Evolutionary conservation across 2,888 invertebrate genomes (phyloP).

Genomic region (Callinectes sapidus): DNA sequence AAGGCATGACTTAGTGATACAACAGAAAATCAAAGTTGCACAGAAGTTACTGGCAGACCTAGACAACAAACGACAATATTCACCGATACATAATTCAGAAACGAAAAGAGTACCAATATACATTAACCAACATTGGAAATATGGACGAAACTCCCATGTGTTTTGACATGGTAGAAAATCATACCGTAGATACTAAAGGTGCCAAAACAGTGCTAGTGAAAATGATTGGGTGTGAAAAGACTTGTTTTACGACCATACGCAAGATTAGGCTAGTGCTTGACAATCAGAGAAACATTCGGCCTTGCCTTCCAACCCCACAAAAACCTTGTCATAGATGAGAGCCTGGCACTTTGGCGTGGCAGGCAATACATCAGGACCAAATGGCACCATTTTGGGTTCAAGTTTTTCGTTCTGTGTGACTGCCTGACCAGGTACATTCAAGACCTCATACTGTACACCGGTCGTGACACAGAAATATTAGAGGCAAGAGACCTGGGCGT

Average conservation of each 20-base stretch:
- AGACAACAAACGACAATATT: neutral
- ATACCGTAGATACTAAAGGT: neutral
- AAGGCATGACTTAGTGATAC: neutral
- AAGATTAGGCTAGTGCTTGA: too few relatives aligned
- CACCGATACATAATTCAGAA: neutral
- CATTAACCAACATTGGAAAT: conserved; percentile 5
- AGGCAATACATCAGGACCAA: too few relatives aligned
- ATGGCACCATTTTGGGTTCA: too few relatives aligned
- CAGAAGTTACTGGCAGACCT: neutral
- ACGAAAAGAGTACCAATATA: neutral
- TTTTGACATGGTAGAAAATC: neutral
- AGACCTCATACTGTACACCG: too few relatives aligned
- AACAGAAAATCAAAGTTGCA: conserved; percentile 36
- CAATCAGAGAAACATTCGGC: too few relatives aligned
- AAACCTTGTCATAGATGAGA: too few relatives aligned
- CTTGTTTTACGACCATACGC: neutral
- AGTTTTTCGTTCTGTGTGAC: too few relatives aligned
- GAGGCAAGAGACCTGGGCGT: too few relatives aligned
- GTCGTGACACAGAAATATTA: too few relatives aligned
- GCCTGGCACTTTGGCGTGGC: too few relatives aligned
- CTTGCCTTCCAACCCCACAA: too few relatives aligned
- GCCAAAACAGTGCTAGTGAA: neutral
- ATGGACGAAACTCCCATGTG: conserved; percentile 43
- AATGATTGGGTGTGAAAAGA: neutral
- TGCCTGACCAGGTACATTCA: too few relatives aligned